These are phyloP conservation scores for Nycticorax nycticorax DNA, from an alignment of 2,113 vertebrate genomes.

Conservation along the genomic window DNA sequence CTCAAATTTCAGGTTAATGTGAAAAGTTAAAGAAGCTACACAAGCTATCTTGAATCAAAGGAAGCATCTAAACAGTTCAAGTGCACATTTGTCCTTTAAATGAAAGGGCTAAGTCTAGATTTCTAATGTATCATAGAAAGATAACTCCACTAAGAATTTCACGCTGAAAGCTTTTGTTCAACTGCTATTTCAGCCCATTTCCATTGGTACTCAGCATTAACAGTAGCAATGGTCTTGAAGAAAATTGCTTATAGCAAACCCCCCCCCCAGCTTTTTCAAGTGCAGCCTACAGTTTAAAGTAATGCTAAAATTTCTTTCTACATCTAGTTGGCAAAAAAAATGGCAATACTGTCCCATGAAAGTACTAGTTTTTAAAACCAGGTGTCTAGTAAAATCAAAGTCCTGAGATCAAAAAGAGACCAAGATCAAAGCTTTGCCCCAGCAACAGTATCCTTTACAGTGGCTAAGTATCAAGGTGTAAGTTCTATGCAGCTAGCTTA, in stretches of 20 bases:
- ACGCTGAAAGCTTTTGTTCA: background rate
- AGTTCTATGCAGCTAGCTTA: background rate
- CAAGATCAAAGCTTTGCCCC: background rate
- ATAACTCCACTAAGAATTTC: background rate
- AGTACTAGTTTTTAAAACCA: background rate
- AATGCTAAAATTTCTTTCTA: background rate
- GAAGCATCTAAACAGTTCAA: background rate
- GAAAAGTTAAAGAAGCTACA: background rate
- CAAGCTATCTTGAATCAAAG: background rate
- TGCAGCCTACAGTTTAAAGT: background rate
- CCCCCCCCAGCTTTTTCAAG: background rate
- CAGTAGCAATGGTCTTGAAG: background rate
- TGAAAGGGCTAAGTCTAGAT: background rate
- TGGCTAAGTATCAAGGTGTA: background rate
- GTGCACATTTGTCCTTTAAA: background rate
- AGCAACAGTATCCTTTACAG: background rate
- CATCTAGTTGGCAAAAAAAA: background rate
- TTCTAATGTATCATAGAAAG: background rate
- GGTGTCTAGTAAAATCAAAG: background rate
- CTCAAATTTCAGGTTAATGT: background rate
- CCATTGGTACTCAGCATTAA: background rate
- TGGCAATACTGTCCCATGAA: background rate
- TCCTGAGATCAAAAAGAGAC: background rate
- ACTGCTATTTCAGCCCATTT: background rate
- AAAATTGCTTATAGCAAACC: background rate